Percentiles rank a stretch among this genome's conserved stretches.
phyloP scores from a whole-genome alignment of 35 echinoderm and acorn worm genomes.

The Eucidaris tribuloides region DNA sequence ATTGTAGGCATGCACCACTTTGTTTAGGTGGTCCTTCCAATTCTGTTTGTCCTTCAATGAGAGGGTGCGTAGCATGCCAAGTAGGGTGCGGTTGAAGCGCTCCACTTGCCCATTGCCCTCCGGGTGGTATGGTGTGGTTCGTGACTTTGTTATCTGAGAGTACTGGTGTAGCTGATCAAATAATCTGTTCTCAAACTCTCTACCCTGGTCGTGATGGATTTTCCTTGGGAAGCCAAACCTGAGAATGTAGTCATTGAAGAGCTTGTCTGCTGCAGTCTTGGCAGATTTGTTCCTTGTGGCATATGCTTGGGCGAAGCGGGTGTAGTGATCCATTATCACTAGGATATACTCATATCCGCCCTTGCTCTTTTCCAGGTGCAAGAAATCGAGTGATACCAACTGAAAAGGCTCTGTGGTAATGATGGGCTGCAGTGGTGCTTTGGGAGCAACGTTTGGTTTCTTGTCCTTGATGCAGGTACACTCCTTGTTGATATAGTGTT shows the following conservation, averaged over 20 bases:
- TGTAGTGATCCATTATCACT: conserved; percentile 42
- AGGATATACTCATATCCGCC: conserved; percentile 51
- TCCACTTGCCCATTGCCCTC: conserved; percentile 38
- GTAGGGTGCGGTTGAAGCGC: conserved; percentile 44
- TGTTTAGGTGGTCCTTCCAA: conserved; percentile 48
- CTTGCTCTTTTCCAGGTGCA: conserved; percentile 43
- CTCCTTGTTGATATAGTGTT: conserved; percentile 44
- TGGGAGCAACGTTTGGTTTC: conserved; percentile 2
- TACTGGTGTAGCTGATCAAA: conserved; percentile 15
- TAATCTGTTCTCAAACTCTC: conserved; percentile 40
- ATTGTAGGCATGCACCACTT: conserved; percentile 80
- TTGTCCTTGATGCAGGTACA: conserved; percentile 48
- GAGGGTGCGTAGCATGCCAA: conserved; percentile 28
- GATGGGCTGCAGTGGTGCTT: conserved; percentile 12
- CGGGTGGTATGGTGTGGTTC: conserved; percentile 78
- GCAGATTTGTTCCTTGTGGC: conserved; percentile 37
- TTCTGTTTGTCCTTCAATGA: conserved; percentile 17
- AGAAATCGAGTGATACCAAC: conserved; percentile 45
- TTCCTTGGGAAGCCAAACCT: conserved; percentile 35
- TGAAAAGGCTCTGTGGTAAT: conserved; percentile 26
- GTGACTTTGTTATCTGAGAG: conserved; percentile 29
- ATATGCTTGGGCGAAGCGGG: conserved; percentile 66
- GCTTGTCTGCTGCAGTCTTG: neutral
- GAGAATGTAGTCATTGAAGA: conserved; percentile 35
- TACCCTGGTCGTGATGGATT: conserved; percentile 43